A percentile compares a stretch with the other conserved stretches of the same genome.
phyloP scores from a whole-genome alignment of 2,797 vertebrate genomes.

The Enteromius paludinosus region DNA sequence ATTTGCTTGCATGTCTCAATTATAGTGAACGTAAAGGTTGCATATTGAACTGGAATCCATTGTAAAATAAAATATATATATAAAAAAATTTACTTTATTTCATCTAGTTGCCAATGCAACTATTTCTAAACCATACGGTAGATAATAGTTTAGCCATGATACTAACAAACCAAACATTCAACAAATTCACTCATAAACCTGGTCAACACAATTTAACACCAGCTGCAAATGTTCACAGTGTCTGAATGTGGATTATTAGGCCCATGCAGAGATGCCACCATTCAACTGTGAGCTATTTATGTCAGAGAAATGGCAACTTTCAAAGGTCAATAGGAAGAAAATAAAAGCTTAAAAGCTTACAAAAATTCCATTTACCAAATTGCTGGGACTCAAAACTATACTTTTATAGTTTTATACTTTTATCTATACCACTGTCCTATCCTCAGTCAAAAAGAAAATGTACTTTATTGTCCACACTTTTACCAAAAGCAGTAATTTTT shows the following conservation, averaged over 20 bases:
- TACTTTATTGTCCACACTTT: neutral
- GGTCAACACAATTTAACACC: constrained; percentile 13
- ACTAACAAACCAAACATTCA: too few relatives aligned
- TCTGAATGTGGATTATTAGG: constrained; percentile 34
- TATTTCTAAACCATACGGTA: neutral
- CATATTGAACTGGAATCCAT: neutral
- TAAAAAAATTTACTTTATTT: neutral
- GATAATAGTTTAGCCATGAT: neutral
- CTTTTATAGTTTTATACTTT: too few relatives aligned
- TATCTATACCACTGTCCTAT: too few relatives aligned
- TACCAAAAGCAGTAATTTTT: neutral
- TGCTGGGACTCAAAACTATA: neutral
- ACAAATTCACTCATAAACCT: neutral
- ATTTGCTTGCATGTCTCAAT: neutral
- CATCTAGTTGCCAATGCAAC: neutral
- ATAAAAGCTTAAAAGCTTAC: constrained; percentile 22
- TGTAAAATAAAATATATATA: neutral
- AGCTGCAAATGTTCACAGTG: constrained; percentile 28
- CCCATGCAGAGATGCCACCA: constrained; percentile 24
- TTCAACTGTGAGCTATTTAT: constrained; percentile 32
- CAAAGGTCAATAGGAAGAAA: constrained; percentile 38
- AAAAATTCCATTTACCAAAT: neutral
- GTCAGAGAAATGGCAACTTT: constrained; percentile 16
- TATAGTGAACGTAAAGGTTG: neutral
- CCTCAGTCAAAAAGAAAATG: neutral